Conservation (phyloP, 2,888 invertebrate species). For the Protula sp. region DNA sequence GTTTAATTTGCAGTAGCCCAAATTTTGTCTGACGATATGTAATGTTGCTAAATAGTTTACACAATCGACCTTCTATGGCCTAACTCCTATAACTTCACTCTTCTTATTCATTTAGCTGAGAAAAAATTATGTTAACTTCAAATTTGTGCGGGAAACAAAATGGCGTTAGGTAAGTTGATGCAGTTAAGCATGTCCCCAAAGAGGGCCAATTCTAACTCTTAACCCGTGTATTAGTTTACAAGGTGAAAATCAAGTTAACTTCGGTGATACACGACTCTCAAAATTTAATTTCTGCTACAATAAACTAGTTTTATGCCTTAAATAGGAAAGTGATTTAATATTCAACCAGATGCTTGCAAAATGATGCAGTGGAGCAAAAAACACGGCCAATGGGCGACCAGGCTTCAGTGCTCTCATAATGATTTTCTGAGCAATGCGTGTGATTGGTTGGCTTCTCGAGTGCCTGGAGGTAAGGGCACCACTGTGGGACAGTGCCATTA, state of each 20-base stretch:
- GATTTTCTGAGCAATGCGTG: too few relatives aligned
- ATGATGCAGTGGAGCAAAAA: too few relatives aligned
- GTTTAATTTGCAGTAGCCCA: neutral
- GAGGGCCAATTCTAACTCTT: neutral
- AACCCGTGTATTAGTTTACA: neutral
- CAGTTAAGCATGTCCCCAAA: neutral
- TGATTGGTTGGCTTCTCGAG: too few relatives aligned
- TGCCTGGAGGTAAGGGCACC: too few relatives aligned
- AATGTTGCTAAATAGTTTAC: neutral
- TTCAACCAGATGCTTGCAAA: too few relatives aligned
- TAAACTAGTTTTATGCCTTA: neutral
- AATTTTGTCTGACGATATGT: neutral
- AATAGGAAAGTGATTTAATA: neutral
- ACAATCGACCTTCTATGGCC: neutral
- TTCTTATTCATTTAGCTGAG: neutral
- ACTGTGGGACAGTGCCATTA: too few relatives aligned
- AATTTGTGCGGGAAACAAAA: too few relatives aligned
- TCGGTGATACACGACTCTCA: neutral
- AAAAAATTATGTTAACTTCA: neutral
- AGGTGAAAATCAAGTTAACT: neutral
- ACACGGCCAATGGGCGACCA: too few relatives aligned
- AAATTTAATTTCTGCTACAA: neutral
- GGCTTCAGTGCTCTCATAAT: too few relatives aligned
- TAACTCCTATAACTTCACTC: neutral
- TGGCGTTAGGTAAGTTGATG: neutral